phyloP scores from a whole-genome alignment of 2,797 vertebrate genomes.

The Lepus oiostolus region DNA sequence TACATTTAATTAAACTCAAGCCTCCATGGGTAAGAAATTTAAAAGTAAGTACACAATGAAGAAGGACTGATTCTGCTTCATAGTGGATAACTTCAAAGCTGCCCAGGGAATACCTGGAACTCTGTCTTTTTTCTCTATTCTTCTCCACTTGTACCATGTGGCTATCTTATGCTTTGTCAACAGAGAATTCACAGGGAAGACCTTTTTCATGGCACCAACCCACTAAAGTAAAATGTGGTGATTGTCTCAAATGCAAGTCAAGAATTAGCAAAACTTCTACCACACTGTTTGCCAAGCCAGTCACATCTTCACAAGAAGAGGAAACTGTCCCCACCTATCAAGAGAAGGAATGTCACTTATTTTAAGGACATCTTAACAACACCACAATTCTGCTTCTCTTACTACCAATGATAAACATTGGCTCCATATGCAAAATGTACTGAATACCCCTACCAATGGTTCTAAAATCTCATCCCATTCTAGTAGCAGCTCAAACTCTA shows the following conservation, averaged over 20 bases:
- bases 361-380: background rate
- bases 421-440: background rate
- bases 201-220: background rate
- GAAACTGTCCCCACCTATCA: background rate
- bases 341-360: background rate
- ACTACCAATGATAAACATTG: background rate
- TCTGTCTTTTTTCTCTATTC: background rate
- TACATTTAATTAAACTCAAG: background rate
- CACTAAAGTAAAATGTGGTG: background rate
- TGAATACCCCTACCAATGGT: background rate
- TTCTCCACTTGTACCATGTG: background rate
- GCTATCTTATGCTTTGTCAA: background rate
- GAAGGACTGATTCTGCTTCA: background rate
- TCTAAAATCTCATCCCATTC: background rate
- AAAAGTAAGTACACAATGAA: background rate
- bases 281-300: background rate
- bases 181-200: background rate
- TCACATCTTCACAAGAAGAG: background rate
- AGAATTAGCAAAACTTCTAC: background rate
- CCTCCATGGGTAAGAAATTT: background rate
- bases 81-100: background rate
- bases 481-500: background rate
- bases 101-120: background rate
- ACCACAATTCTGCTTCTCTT: background rate
- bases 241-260: background rate